Base-by-base conservation (phyloP, 2,113 vertebrate genomes). In the Amphilophus citrinellus region DNA sequence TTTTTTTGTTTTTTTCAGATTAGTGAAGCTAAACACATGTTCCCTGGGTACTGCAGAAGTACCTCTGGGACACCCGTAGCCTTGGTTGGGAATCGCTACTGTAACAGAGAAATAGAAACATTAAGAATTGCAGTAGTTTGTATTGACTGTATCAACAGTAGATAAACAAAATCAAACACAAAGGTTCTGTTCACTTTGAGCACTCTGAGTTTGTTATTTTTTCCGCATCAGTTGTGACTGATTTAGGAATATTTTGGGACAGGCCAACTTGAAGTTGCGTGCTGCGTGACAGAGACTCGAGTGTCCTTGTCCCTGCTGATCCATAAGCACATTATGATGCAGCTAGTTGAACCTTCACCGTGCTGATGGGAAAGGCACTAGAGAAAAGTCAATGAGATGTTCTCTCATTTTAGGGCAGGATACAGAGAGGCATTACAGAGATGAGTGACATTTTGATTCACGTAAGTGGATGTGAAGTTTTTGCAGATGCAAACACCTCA, bases 301-400 rank as follows among this genome's bases (percentile, higher is more conserved):
- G 89, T 59, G 76, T 83, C 78, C 87, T 89, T 17, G 62, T 84
- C 80, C 71, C 82, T 20, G 53, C 65, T 61, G 78, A 66, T 61
- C 68, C 76, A 15, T 4, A n/a, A 83, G 66, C 30, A 56, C 47
- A 15, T 62, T 61, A 47, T 73, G 65, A 81, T 57, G 87, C 61
- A 71, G 59, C 65, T 83, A 42, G 86, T 84, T 87, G 91, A 91
- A 88, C 89, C 68, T 53, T 75, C 60, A 56, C 80, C 18, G 10
- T 79, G 65, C 57, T 53, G 79, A 88, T 59, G 83, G 39, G 56
- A 71, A 44, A 27, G 42, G 24, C 84, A 86, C 92, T 91, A 53
- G 71, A 87, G 78, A 82, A 82, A 86, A 89, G 89, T 90, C 87
- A 80, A 89, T n/a, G 80, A 84, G 89, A 50, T 86, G 61, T 82